Conservation (phyloP, 2,113 vertebrate genomes). For the Spizaetus ornatus region DNA sequence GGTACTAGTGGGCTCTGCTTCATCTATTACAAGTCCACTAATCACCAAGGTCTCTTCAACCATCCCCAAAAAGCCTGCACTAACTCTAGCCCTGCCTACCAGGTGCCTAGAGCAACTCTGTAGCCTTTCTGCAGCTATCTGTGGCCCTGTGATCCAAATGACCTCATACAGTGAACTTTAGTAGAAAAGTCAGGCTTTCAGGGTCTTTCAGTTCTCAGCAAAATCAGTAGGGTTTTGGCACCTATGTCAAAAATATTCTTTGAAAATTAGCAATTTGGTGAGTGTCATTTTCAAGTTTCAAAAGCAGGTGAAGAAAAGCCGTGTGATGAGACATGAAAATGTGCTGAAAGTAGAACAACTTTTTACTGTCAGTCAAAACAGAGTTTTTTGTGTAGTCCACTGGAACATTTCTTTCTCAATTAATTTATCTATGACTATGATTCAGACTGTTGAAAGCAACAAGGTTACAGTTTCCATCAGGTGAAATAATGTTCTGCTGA, state of each 20-base stretch:
- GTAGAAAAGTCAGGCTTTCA: background rate
- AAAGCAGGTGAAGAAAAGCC: background rate
- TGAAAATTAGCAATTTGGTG: background rate
- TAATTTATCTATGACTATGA: background rate
- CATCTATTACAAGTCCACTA: background rate
- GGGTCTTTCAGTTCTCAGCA: background rate
- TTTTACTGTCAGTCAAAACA: background rate
- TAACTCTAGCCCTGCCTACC: background rate
- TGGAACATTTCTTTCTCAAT: background rate
- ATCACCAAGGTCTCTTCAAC: background rate
- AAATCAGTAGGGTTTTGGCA: background rate
- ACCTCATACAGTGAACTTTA: background rate
- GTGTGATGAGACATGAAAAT: background rate
- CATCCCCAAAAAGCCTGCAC: background rate
- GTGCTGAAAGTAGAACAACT: background rate
- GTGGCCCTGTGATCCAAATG: background rate
- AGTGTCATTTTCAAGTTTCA: background rate
- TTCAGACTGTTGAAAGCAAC: constrained; percentile 14
- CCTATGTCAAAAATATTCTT: background rate
- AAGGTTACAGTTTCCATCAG: constrained; percentile 4
- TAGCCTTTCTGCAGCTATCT: background rate
- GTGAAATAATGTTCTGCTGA: constrained; percentile 12
- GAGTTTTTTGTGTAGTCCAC: background rate
- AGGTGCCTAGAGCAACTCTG: background rate
- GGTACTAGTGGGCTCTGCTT: background rate